Evolutionary conservation across 2,113 vertebrate species (phyloP).

Genomic region (Antennarius striatus): DNA sequence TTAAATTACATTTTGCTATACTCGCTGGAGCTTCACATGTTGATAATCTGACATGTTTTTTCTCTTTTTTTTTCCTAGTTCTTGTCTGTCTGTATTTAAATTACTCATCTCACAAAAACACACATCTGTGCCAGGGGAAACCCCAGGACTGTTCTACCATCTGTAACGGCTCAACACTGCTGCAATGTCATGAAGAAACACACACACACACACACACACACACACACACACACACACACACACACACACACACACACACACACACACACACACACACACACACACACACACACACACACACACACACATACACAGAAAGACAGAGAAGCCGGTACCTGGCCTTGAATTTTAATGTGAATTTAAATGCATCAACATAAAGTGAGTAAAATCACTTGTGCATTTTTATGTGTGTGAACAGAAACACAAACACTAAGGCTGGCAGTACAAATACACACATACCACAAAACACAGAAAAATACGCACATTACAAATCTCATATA

Average conservation of each 20-base stretch:
- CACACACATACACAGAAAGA: no score
- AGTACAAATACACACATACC: conserved; percentile 10
- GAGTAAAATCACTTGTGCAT: background rate
- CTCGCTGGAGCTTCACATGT: background rate
- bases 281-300: conserved; percentile 5
- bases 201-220: conserved; percentile 18
- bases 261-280: conserved; percentile 11
- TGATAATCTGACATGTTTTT: background rate
- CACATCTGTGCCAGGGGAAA: conserved; percentile 64
- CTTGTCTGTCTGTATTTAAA: background rate
- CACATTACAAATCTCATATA: conserved; percentile 10
- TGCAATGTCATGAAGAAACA: conserved; percentile 51
- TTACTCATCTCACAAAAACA: conserved; percentile 21
- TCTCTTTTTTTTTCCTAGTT: background rate
- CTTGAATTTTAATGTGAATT: background rate
- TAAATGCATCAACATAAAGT: background rate
- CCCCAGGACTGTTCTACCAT: conserved; percentile 60
- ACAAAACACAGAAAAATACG: conserved; percentile 1
- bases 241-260: no score
- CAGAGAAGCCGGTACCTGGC: background rate
- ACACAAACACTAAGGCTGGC: conserved; percentile 40
- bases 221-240: background rate
- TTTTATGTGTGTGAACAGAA: conserved; percentile 3
- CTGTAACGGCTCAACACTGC: conserved; percentile 51
- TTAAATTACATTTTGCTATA: conserved; percentile 20